These are phyloP conservation scores for Carcharodon carcharias DNA, from an alignment of 2,797 vertebrate species.

Conservation along the genomic window DNA sequence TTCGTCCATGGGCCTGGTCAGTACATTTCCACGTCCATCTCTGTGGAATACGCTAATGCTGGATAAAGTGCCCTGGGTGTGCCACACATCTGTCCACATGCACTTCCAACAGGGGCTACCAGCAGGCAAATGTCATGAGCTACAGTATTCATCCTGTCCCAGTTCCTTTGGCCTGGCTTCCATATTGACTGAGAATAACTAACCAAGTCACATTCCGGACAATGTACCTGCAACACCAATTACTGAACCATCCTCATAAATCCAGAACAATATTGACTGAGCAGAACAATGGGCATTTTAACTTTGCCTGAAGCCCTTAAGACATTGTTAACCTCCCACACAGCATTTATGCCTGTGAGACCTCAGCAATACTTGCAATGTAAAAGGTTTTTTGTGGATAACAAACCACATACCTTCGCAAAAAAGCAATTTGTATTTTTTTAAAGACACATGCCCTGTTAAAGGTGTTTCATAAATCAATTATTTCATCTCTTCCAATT, in stretches of 20 bases:
- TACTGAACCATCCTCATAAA: not conserved
- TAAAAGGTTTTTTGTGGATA: not conserved
- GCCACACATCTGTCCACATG: not conserved
- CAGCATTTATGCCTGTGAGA: not conserved
- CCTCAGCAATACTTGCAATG: not conserved
- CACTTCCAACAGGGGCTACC: not conserved
- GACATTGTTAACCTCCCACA: not conserved
- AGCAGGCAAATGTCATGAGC: not conserved
- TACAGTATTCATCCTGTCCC: not conserved
- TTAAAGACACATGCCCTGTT: not conserved
- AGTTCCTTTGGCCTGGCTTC: not conserved
- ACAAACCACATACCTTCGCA: not conserved
- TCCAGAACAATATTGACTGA: not conserved
- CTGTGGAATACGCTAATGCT: not conserved
- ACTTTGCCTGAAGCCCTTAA: not conserved
- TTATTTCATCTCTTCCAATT: not conserved
- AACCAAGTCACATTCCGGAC: not conserved
- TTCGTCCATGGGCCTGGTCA: not conserved
- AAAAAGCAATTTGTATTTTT: not conserved
- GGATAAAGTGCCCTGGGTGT: not conserved
- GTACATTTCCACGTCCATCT: not conserved
- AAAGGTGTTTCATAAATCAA: not conserved
- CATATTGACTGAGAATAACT: not conserved
- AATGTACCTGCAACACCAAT: not conserved
- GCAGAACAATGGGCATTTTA: not conserved